Base-by-base conservation (phyloP, 1,140 invertebrate species). In the Drosophila chauvacae region DNA sequence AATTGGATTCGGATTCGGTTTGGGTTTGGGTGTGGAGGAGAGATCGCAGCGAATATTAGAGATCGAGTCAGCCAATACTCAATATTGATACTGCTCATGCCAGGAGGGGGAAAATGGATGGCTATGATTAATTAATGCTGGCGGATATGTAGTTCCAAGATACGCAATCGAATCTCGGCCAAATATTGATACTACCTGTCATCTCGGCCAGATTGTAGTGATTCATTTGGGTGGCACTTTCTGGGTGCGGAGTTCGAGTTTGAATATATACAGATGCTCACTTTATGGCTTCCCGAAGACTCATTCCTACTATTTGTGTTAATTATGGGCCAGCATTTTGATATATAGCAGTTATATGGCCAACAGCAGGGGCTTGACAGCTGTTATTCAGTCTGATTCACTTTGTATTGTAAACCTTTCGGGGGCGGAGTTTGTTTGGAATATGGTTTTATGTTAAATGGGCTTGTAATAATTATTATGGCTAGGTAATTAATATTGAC, bases 101-200 rank as follows among this genome's bases (percentile, higher is more conserved):
- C 48, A 23, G 23, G 7, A 26, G 37, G 28, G 28, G 28, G 20
- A n/a, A 28, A 28, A 70, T 37, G 51, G 39, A 45, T 66, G 35
- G 23, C 48, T 13, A 39, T 66, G 62, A 66, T 66, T 69, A 69
- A 53, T 44, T 65, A 56, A 69, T 45, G 28, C 44, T 45, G 48
- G 28, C 39, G 14, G 18, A 45, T 63, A 62, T 20, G 20, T 20
- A 20, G 47, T 18, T 41, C 16, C 20, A 33, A 53, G 62, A 37
- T 69, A 66, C 35, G 53, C 53, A 55, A 55, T 55, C 53, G 53
- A 55, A 37, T 13, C 61, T 23, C 9, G 28, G 41, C 41, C 41
- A 59, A 35, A 56, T 61, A 61, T 61, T 61, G 59, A 56, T 61
- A 61, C 47, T 4, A 18, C 41, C 41, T 48, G 57, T 33, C 56